phyloP scores from a whole-genome alignment of 2,797 vertebrate species.

The Sebastes cheni region DNA sequence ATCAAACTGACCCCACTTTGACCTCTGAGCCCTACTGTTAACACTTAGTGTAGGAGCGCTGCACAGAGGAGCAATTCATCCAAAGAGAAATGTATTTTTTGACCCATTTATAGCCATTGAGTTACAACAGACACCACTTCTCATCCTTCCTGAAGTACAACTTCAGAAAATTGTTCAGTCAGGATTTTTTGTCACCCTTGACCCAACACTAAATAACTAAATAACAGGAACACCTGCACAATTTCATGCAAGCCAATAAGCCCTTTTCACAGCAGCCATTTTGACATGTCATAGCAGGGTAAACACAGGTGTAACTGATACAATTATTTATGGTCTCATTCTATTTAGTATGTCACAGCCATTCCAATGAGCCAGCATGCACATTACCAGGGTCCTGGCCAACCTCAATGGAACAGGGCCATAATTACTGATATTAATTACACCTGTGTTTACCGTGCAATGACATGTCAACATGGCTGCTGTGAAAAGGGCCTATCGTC shows the following conservation, averaged over 20 bases:
- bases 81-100: conserved; percentile 30
- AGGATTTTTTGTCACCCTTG: conserved; percentile 1
- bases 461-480: too few relatives aligned
- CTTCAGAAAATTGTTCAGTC: conserved; percentile 25
- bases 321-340: not conserved
- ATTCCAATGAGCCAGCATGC: too few relatives aligned
- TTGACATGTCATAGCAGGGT: too few relatives aligned
- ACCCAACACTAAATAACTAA: not conserved
- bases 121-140: conserved; percentile 60
- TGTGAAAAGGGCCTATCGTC: too few relatives aligned
- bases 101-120: conserved; percentile 53
- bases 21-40: not conserved
- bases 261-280: too few relatives aligned
- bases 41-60: not conserved
- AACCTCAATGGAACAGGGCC: too few relatives aligned
- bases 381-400: too few relatives aligned
- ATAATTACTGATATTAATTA: too few relatives aligned
- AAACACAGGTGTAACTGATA: too few relatives aligned
- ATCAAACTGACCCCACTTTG: not conserved
- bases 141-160: conserved; percentile 66
- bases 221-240: not conserved
- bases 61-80: conserved; percentile 33
- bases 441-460: too few relatives aligned
- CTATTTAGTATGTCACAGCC: too few relatives aligned
- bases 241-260: not conserved